Evolutionary conservation across 2,113 vertebrate species (phyloP), one percentile per base, ranked within the genome.

Genomic region (Carettochelys insculpta): DNA sequence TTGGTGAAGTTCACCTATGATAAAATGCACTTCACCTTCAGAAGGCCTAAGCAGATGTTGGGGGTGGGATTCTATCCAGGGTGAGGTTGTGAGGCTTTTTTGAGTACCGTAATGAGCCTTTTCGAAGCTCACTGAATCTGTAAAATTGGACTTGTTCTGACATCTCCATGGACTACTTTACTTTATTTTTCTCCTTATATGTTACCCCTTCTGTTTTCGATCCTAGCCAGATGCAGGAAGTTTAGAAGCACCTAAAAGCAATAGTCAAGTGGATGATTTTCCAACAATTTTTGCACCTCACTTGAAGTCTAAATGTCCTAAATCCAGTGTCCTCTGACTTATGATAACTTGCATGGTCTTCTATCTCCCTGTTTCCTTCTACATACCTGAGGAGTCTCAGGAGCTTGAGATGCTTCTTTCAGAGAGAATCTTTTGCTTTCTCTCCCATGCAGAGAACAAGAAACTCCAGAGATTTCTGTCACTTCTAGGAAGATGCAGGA

Each of bases 31-130:
- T 75, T 75, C 19, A 68, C 34, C 41, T 75, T 4, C 25, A 45
- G 43, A 24, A 75, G 29, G 56, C 31, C 13, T 53, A 2, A 0
- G 71, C 51, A 43, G 56, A 14, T 48, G 68, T 11, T 17, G 54
- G 27, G 7, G 48, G 17, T 25, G 83, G 77, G 3, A 3, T 16
- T 3, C 0, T 80, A 1, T 22, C 25, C 11, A 0, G 51, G 54
- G 9, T 17, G 79, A 68, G 25, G 20, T 51, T 92, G 41, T 24
- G 71, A 34, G 11, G 19, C 61, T 65, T 5, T n/a, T n/a, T n/a
- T n/a, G 38, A 73, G 41, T 43, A 73, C 68, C 43, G 43, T 73
- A 11, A 11, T 73, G 68, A 43, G 38, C 38, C 68, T 75, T 75
- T 75, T 75, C 71, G 71, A 88, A 56, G 80, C 8, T 29, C 80